Percentiles rank a stretch among this genome's conserved stretches.
phyloP scores from a whole-genome alignment of 2,797 vertebrate species.

The Notamacropus eugenii region DNA sequence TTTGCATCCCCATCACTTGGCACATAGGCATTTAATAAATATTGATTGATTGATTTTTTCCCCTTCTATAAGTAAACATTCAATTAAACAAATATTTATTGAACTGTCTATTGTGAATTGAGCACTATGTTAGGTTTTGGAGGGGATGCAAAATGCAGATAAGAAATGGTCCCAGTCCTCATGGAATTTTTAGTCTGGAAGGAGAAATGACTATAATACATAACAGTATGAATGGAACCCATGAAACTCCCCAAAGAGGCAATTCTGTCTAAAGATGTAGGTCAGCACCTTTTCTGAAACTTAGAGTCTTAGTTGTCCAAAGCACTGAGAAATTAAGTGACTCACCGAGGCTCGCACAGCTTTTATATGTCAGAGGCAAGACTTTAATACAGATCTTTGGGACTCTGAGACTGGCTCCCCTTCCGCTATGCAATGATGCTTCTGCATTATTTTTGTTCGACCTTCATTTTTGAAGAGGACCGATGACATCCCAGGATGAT shows the following conservation, averaged over 20 bases:
- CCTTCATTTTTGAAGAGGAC: background rate
- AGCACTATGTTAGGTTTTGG: background rate
- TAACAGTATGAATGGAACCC: background rate
- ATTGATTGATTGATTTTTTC: background rate
- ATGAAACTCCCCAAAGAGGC: background rate
- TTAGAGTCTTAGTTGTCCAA: background rate
- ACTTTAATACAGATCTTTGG: background rate
- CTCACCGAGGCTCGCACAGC: background rate
- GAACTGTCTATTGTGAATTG: background rate
- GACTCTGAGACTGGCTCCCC: background rate
- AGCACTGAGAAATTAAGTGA: background rate
- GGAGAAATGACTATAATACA: background rate
- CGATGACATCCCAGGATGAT: background rate
- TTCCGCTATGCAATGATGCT: background rate
- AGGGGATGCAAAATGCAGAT: background rate
- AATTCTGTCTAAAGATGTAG: background rate
- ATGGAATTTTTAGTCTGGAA: background rate
- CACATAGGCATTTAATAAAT: background rate
- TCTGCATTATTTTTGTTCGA: background rate
- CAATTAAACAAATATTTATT: background rate
- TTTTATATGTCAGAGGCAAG: background rate
- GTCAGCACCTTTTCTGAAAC: background rate
- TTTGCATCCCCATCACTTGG: background rate
- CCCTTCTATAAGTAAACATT: background rate
- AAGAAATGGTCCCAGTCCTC: background rate